Evolutionary conservation across 2,113 vertebrate genomes (phyloP), one percentile per base, ranked within the genome.

Genomic region (Ivindomyrus marchei): DNA sequence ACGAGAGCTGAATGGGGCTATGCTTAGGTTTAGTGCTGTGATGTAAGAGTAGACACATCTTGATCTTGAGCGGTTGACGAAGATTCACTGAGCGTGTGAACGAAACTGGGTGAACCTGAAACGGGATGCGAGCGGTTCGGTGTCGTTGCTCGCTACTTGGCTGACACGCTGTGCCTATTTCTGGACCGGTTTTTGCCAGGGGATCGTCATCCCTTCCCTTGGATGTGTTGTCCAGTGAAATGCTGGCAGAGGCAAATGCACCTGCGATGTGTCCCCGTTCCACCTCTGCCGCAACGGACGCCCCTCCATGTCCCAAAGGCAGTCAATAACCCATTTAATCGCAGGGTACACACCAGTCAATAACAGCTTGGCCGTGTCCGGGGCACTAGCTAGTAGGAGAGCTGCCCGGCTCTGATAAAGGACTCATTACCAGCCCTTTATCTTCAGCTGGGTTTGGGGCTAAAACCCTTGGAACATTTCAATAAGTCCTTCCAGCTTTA

Each of bases 271-370:
- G n/a, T 42, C 24, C 42, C n/a, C 45, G 45, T 15, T 13, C 85
- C 88, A 66, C 13, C 21, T 10, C 17, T 31, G 52, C 52, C 45
- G 39, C 85, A 21, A 17, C 50, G 19, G 83, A 50, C 21, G 15
- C 74, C 87, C 93, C 94, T 91, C 93, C 93, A 94, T 93, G 94
- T 92, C 92, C 92, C 19, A 77, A 90, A 91, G 87, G 88, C 94
- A 93, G 95, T 96, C 96, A 96, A 96, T 96, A 96, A 96, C 93
- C 93, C 94, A 94, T 96, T 96, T 96, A 95, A 96, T 96, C 94
- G 94, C 0, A 85, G 70, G 93, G 92, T 93, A 89, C 89, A 90
- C 92, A 91, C 88, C 89, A 93, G 95, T 96, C 94, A 92, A 96
- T 95, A 94, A 39, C 66, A 93, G 93, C 90, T 90, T 93, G 93